phyloP scores from a whole-genome alignment of 2,888 invertebrate species.

The Eupithecia pulchellata region DNA sequence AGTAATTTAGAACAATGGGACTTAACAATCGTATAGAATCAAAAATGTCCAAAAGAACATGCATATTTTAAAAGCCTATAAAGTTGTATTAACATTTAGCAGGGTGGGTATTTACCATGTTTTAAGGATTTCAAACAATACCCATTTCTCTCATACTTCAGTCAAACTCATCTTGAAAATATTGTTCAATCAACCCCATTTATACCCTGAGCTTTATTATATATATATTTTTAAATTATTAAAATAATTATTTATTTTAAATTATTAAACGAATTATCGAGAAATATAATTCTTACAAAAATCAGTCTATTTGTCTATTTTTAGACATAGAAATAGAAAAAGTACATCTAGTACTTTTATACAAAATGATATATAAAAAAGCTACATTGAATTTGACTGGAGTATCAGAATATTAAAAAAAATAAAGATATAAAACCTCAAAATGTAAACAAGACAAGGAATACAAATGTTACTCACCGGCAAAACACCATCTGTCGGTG shows the following conservation, averaged over 20 bases:
- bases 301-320: no score
- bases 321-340: no score
- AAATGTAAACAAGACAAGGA: background rate
- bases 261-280: background rate
- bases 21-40: background rate
- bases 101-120: background rate
- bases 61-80: background rate
- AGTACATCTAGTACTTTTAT: background rate
- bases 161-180: background rate
- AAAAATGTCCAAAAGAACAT: background rate
- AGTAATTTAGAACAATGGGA: background rate
- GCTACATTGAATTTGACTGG: background rate
- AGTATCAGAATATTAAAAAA: background rate
- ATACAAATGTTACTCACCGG: slow-evolving; percentile 87
- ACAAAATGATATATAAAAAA: background rate
- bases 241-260: background rate
- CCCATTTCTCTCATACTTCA: background rate
- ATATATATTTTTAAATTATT: background rate
- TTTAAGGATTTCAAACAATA: slow-evolving; percentile 4
- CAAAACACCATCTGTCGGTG: slow-evolving; percentile 94
- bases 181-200: background rate
- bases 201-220: background rate
- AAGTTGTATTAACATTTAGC: background rate
- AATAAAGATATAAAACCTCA: background rate
- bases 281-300: background rate